These are phyloP conservation scores for Junco hyemalis DNA, from an alignment of 2,113 vertebrate genomes.

Conservation along the genomic window DNA sequence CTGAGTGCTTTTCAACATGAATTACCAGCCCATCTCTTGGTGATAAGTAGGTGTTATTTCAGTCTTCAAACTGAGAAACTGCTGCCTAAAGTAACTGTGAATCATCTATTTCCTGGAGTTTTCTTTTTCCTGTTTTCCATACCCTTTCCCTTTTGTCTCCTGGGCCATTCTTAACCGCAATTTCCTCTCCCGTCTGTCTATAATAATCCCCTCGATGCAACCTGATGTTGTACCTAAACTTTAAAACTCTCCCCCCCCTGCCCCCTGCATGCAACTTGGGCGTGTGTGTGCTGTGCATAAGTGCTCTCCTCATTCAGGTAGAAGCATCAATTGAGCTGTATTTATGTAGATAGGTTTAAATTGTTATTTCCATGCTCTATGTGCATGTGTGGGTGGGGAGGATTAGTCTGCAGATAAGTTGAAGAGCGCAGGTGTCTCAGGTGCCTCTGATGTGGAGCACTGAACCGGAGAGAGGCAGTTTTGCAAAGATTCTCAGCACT, in stretches of 20 bases:
- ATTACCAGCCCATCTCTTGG: background rate
- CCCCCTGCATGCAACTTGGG: background rate
- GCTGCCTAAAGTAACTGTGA: background rate
- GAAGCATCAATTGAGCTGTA: background rate
- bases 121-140: background rate
- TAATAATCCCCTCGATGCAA: background rate
- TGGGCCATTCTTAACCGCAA: background rate
- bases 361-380: conserved; percentile 39
- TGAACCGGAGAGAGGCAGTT: background rate
- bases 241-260: background rate
- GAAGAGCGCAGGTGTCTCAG: background rate
- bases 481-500: background rate
- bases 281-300: background rate
- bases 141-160: background rate
- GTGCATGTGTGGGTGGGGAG: background rate
- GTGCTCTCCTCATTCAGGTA: background rate
- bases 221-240: background rate
- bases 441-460: background rate
- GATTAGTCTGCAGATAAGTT: background rate
- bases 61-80: background rate
- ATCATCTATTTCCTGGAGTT: background rate
- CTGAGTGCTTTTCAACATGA: background rate
- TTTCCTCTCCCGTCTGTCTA: background rate
- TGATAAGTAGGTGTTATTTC: conserved; percentile 2
- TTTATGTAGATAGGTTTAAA: conserved; percentile 6